Conservation (phyloP, 1,140 invertebrate genomes). For the Megathymus violae region DNA sequence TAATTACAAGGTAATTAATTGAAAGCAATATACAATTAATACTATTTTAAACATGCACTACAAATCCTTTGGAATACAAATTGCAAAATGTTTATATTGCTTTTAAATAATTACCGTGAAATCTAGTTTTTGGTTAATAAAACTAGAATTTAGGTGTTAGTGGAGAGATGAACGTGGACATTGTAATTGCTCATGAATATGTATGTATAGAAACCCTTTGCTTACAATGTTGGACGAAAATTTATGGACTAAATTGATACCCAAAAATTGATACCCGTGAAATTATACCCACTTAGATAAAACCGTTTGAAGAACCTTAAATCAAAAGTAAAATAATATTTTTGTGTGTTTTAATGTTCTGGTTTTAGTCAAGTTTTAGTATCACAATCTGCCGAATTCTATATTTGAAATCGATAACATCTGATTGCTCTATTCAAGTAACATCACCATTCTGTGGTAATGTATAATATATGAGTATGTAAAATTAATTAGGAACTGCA, state of each 20-base stretch:
- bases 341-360: conserved; percentile 19
- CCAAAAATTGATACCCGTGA: conserved; percentile 62
- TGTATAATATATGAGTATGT: no score
- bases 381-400: not conserved
- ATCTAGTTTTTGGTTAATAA: conserved; percentile 11
- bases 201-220: conserved; percentile 58
- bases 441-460: no score
- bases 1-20: no score
- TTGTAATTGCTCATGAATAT: conserved; percentile 53
- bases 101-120: conserved; percentile 9
- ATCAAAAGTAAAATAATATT: conserved; percentile 44
- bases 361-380: conserved; percentile 25
- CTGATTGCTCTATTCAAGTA: no score
- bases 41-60: no score
- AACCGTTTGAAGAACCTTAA: conserved; percentile 48
- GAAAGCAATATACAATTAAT: no score
- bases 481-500: no score
- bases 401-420: no score
- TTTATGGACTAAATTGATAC: conserved; percentile 61
- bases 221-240: conserved; percentile 59
- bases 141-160: conserved; percentile 35
- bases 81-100: not conserved
- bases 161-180: conserved; percentile 24
- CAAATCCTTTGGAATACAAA: no score
- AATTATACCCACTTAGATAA: conserved; percentile 62